Percentiles rank a stretch among this genome's conserved stretches.
Evolutionary conservation across 2,113 vertebrate genomes (phyloP).

Genomic region (Poicephalus gulielmi): DNA sequence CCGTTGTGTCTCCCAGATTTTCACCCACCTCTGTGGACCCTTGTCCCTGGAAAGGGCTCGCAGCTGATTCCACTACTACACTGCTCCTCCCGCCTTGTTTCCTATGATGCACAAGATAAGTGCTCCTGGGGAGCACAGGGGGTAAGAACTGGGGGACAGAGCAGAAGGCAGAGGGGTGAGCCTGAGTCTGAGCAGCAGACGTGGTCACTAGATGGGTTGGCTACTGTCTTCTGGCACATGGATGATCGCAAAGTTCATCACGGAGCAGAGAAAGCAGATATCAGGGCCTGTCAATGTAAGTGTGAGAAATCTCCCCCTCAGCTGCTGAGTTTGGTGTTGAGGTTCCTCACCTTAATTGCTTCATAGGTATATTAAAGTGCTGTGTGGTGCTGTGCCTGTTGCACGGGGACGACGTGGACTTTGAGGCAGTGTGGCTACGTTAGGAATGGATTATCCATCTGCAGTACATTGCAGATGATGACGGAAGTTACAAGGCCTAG

Average conservation of each 20-base stretch:
- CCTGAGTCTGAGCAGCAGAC: neutral
- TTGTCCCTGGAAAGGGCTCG: neutral
- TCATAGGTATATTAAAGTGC: neutral
- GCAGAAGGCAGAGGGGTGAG: neutral
- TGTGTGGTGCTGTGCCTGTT: neutral
- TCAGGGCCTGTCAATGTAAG: neutral
- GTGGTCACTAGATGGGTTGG: neutral
- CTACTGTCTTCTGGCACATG: neutral
- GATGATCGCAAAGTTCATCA: accelerated
- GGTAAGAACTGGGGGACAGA: neutral
- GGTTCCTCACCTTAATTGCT: neutral
- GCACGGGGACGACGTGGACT: accelerated
- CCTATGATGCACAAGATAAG: neutral
- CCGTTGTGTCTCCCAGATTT: neutral
- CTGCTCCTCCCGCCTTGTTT: neutral
- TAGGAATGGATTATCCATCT: neutral
- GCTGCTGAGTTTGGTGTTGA: neutral
- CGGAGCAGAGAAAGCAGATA: neutral
- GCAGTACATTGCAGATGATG: accelerated
- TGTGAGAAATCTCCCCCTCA: neutral
- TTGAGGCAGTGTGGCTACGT: neutral
- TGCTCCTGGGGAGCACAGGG: neutral
- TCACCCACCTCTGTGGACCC: neutral
- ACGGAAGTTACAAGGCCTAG: neutral
- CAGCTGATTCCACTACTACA: neutral